These are phyloP conservation scores for Montifringilla adamsi DNA, from an alignment of 2,113 vertebrate genomes.

Conservation along the genomic window DNA sequence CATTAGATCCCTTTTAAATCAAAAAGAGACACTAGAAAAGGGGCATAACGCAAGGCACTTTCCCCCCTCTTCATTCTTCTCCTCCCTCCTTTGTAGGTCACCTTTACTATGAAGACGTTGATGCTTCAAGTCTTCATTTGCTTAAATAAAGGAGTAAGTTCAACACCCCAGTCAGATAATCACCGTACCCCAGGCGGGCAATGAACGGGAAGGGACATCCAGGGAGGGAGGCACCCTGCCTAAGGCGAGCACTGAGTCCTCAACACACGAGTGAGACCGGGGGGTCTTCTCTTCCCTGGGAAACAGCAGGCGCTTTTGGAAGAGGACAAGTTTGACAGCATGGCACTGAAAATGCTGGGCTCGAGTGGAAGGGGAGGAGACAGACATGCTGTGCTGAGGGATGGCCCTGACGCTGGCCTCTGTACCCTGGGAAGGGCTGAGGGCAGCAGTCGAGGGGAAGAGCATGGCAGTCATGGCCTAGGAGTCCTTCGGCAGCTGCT, in stretches of 20 bases:
- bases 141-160: neutral
- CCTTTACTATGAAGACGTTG: constrained; percentile 26
- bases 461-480: neutral
- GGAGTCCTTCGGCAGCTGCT: neutral
- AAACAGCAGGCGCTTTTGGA: neutral
- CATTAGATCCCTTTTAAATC: constrained; percentile 4
- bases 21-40: neutral
- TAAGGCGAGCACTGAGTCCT: fast-evolving
- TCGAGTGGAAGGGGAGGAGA: neutral
- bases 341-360: neutral
- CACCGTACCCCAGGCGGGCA: fast-evolving
- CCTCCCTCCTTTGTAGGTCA: constrained; percentile 31
- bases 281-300: neutral
- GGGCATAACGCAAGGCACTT: neutral
- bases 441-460: neutral
- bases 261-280: fast-evolving
- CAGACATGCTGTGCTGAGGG: neutral
- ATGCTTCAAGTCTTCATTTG: constrained; percentile 21
- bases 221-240: neutral
- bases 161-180: neutral
- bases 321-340: neutral
- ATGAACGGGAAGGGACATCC: neutral
- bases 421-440: neutral
- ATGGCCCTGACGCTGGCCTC: fast-evolving
- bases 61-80: neutral